Evolutionary conservation across 2,113 vertebrate genomes (phyloP).

Genomic region (Perccottus glenii): DNA sequence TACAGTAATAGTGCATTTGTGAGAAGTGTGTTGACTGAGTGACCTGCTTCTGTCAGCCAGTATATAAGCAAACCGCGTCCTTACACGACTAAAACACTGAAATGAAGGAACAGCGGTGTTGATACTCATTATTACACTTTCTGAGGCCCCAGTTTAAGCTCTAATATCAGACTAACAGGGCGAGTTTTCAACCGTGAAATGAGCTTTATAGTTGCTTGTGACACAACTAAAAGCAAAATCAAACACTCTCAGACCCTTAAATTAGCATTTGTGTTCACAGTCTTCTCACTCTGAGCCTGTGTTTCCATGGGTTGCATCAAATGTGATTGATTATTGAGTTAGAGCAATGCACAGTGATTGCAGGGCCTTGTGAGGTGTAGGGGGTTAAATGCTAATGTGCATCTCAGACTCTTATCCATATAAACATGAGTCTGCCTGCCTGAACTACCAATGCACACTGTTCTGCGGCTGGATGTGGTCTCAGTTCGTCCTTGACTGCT

Average conservation of each 20-base stretch:
- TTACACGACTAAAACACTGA: constrained; percentile 32
- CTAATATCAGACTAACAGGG: constrained; percentile 33
- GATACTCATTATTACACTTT: constrained; percentile 49
- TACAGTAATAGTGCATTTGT: constrained; percentile 24
- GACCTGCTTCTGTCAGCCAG: constrained; percentile 73
- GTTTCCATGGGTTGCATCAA: constrained; percentile 44
- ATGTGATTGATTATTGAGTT: constrained; percentile 61
- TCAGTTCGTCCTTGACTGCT: constrained; percentile 43
- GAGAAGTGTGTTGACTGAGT: constrained; percentile 53
- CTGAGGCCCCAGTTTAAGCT: constrained; percentile 42
- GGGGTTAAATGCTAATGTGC: constrained; percentile 65
- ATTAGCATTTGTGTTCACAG: constrained; percentile 38
- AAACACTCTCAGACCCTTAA: not conserved
- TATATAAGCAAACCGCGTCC: constrained; percentile 37
- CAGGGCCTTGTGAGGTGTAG: constrained; percentile 32
- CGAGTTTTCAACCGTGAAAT: constrained; percentile 44
- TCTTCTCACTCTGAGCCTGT: constrained; percentile 21
- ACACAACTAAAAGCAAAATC: constrained; percentile 31
- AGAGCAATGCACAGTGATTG: constrained; percentile 53
- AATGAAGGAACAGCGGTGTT: constrained; percentile 30
- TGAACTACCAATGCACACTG: constrained; percentile 31
- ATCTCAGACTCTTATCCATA: constrained; percentile 46
- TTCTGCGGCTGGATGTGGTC: constrained; percentile 29
- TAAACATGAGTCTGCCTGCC: constrained; percentile 58
- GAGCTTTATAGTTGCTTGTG: constrained; percentile 42